Evolutionary conservation across 2,888 invertebrate species (phyloP), one percentile per base, ranked within the genome.

Genomic region (Mesorhabditis belari): DNA sequence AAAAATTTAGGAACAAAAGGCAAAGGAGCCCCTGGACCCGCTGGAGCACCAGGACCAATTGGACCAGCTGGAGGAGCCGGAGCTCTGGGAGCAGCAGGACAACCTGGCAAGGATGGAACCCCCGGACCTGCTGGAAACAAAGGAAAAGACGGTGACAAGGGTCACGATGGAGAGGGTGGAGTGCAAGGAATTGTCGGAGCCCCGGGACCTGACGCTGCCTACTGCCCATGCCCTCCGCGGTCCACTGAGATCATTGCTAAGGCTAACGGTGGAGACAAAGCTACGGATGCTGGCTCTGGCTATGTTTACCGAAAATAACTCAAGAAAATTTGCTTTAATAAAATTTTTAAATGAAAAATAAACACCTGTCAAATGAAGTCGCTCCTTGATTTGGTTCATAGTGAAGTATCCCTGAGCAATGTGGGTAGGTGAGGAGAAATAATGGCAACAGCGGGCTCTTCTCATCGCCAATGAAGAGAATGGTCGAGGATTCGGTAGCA

Each of bases 341-440:
- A 17, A 35, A 9, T 35, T 17, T 17, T 35, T 17, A 35, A 35
- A n/a, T 1, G 44, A 60, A 57, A 58, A 62, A 52, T 55, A 54
- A 58, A 3, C 55, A 69, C 69, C 54, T 63, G 49, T 66, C 66
- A 29, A 55, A 49, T 19, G 58, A 35, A 12, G 64, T 66, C 19
- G 55, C 53, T n/a, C 58, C 60, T 5, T 59, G 52, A 0, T 44
- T 53, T 2, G 70, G 70, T 57, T 70, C 62, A 54, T 57, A 70
- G 26, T 66, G 63, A 9, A 55, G 21, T 21, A 70, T 62, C 2
- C 58, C 49, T 4, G 54, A 29, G 58, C 71, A 72, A 25, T 65
- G 62, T 3, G 73, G 70, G 59, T 66, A 71, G 3, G 78, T 71
- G 57, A 79, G 71, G 12, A 74, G 69, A 71, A 74, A 80, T 5